Conservation (phyloP, 92 coral and sea anemone genomes). For the Parazoanthus darwini region DNA sequence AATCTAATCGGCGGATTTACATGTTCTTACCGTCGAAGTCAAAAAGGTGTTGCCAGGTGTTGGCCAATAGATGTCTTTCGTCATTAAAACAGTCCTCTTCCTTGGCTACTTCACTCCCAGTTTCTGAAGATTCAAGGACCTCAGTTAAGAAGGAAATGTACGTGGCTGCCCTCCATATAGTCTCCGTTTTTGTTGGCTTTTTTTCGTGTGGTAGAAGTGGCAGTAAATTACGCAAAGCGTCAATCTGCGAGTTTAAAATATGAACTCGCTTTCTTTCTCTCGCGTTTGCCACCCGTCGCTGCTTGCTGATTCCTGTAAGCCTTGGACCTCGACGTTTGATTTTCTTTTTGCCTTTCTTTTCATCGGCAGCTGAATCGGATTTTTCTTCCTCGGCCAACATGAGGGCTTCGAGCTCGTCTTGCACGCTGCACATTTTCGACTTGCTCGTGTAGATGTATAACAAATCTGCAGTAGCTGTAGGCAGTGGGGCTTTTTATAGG, state of each 20-base stretch:
- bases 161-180: constrained; percentile 82
- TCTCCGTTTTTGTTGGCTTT: constrained; percentile 85
- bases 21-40: constrained; percentile 36
- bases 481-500: constrained; percentile 47
- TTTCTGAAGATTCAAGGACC: constrained; percentile 43
- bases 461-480: constrained; percentile 44
- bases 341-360: constrained; percentile 64
- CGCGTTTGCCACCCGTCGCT: constrained; percentile 84
- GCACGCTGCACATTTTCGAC: constrained; percentile 40
- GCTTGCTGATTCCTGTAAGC: constrained; percentile 85
- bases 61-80: constrained; percentile 43
- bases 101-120: constrained; percentile 30
- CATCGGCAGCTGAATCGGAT: constrained; percentile 37
- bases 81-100: constrained; percentile 32
- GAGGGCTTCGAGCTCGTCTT: constrained; percentile 41
- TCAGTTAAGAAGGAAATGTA: constrained; percentile 60
- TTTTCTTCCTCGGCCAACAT: constrained; percentile 39
- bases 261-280: constrained; percentile 89
- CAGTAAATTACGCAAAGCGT: constrained; percentile 65
- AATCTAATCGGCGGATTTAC: constrained; percentile 17
- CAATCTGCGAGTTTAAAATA: constrained; percentile 75
- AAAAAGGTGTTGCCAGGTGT: constrained; percentile 46
- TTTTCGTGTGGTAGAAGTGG: constrained; percentile 81
- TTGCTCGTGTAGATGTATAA: constrained; percentile 9
- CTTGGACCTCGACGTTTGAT: constrained; percentile 83